These are phyloP conservation scores for Philotrypesis tridentata DNA, from an alignment of 1,140 invertebrate species.

Conservation along the genomic window DNA sequence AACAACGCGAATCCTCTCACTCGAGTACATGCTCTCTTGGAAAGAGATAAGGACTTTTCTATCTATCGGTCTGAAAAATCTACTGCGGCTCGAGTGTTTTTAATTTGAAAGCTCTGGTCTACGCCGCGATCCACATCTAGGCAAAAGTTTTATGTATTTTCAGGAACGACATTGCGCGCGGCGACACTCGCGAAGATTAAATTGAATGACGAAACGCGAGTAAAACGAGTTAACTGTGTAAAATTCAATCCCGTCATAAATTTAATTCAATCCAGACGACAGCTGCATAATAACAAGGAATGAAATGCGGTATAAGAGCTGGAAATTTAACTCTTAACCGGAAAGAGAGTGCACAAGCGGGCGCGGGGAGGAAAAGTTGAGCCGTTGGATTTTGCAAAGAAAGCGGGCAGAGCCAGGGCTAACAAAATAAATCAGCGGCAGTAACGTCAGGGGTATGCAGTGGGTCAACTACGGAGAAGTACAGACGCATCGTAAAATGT, in stretches of 20 bases:
- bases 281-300: background rate
- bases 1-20: background rate
- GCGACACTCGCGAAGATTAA: background rate
- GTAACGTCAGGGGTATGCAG: background rate
- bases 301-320: background rate
- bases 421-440: conserved; percentile 24
- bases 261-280: background rate
- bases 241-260: background rate
- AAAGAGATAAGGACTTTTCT: background rate
- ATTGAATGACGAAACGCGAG: background rate
- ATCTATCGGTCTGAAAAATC: background rate
- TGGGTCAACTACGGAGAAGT: background rate
- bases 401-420: background rate
- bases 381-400: background rate
- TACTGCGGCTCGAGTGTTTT: background rate
- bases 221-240: background rate
- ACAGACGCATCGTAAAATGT: background rate
- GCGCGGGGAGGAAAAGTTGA: background rate
- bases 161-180: too few species aligned
- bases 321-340: background rate
- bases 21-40: background rate
- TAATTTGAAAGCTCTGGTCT: background rate
- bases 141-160: background rate
- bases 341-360: too few species aligned
- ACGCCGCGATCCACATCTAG: background rate